These are phyloP conservation scores for Smittia sp. DNA, from an alignment of 2,888 invertebrate species.

Conservation along the genomic window DNA sequence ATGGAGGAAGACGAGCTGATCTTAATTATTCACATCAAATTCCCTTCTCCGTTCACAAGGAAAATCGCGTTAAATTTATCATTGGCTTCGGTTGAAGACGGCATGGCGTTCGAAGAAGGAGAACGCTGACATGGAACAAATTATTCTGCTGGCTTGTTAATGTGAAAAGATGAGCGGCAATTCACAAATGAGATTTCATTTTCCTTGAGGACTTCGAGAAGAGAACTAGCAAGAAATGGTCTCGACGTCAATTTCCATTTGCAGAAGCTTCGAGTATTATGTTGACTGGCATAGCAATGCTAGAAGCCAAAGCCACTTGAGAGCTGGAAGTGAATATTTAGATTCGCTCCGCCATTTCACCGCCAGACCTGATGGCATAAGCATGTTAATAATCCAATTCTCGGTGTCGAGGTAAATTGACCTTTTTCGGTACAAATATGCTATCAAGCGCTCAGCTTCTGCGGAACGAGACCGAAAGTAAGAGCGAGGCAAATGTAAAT, in stretches of 20 bases:
- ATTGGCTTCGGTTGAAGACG: not conserved
- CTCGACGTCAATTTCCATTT: slow-evolving; percentile 43
- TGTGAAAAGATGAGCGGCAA: too few species aligned
- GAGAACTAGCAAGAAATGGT: slow-evolving; percentile 34
- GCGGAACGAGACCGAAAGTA: not conserved
- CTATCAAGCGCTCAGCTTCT: not conserved
- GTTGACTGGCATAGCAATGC: slow-evolving; percentile 30
- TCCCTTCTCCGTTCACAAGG: not conserved
- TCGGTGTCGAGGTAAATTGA: slow-evolving; percentile 43
- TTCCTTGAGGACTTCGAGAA: slow-evolving; percentile 13
- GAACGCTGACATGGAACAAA: not conserved
- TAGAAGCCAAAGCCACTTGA: slow-evolving; percentile 41
- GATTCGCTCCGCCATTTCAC: slow-evolving; percentile 44
- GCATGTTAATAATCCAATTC: slow-evolving; percentile 42
- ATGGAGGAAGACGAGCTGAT: not conserved
- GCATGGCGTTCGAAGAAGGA: not conserved
- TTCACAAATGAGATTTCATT: too few species aligned
- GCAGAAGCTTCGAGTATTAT: slow-evolving; percentile 43
- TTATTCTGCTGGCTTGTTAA: not conserved
- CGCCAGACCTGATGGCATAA: slow-evolving; percentile 43
- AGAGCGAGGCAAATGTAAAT: not conserved
- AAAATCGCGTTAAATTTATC: slow-evolving; percentile 24
- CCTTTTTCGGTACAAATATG: slow-evolving; percentile 44
- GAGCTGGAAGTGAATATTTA: not conserved
- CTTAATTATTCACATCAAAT: slow-evolving; percentile 38